Conservation (phyloP, 1,140 invertebrate genomes). For the Drosophila subobscura region DNA sequence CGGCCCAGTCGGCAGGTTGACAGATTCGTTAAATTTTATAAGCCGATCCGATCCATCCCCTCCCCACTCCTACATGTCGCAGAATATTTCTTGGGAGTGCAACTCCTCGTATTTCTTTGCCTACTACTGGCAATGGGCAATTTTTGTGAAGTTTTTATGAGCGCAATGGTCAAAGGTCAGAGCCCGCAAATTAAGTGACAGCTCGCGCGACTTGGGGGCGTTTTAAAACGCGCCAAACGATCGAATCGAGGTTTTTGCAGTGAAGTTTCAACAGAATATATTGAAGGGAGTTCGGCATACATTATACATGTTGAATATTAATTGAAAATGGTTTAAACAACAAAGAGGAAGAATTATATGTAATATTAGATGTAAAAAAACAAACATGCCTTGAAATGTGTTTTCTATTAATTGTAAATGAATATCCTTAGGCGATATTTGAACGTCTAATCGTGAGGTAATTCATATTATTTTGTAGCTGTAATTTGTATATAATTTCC, state of each 20-base stretch:
- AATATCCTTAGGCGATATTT: too few species aligned
- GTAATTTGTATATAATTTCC: too few species aligned
- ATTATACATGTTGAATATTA: too few species aligned
- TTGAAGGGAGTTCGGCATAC: too few species aligned
- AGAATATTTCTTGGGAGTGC: constrained; percentile 40
- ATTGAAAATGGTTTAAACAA: too few species aligned
- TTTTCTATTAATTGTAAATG: too few species aligned
- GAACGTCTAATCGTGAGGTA: too few species aligned
- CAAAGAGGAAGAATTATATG: too few species aligned
- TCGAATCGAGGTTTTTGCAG: not conserved
- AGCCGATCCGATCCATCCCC: constrained; percentile 8
- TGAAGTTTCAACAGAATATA: not conserved
- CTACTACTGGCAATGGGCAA: constrained; percentile 41
- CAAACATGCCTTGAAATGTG: too few species aligned
- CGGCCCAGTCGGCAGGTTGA: constrained; percentile 75
- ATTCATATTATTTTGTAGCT: too few species aligned
- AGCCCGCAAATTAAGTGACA: constrained; percentile 57
- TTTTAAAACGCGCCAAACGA: not conserved
- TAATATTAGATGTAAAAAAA: too few species aligned
- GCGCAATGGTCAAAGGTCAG: constrained; percentile 65
- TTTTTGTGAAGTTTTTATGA: constrained; percentile 76
- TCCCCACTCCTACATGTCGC: constrained; percentile 62
- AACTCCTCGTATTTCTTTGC: constrained; percentile 11
- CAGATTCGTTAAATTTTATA: constrained; percentile 80
- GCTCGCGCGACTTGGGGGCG: constrained; percentile 36